Conservation (phyloP, 1,140 invertebrate genomes). For the Pogonomyrmex californicus region DNA sequence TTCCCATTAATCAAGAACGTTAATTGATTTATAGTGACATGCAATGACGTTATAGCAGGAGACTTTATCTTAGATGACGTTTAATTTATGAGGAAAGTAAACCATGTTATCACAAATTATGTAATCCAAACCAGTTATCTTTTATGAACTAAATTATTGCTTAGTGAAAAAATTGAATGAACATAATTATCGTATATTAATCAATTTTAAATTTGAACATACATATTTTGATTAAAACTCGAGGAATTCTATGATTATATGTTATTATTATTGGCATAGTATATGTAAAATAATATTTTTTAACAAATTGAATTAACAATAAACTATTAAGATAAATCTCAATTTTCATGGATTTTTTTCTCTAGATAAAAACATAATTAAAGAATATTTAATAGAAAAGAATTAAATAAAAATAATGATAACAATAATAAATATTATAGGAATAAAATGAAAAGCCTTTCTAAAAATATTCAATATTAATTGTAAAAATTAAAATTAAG, state of each 20-base stretch:
- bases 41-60: neutral
- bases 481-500: neutral
- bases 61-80: slow-evolving; percentile 8
- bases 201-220: no score
- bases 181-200: neutral
- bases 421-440: neutral
- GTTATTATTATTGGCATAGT: neutral
- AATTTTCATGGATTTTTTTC: neutral
- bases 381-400: neutral
- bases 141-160: neutral
- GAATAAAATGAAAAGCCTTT: neutral
- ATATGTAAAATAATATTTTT: slow-evolving; percentile 3
- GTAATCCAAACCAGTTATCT: neutral
- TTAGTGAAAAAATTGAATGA: neutral
- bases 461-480: neutral
- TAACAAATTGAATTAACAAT: neutral
- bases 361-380: neutral
- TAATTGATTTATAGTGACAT: slow-evolving; percentile 40
- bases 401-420: neutral
- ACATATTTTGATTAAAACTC: neutral
- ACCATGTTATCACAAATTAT: slow-evolving; percentile 25
- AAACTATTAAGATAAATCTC: neutral
- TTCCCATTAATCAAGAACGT: slow-evolving; percentile 18
- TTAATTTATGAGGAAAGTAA: neutral
- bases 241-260: neutral